Evolutionary conservation across 2,113 vertebrate genomes (phyloP).

Genomic region (Dromaius novaehollandiae): DNA sequence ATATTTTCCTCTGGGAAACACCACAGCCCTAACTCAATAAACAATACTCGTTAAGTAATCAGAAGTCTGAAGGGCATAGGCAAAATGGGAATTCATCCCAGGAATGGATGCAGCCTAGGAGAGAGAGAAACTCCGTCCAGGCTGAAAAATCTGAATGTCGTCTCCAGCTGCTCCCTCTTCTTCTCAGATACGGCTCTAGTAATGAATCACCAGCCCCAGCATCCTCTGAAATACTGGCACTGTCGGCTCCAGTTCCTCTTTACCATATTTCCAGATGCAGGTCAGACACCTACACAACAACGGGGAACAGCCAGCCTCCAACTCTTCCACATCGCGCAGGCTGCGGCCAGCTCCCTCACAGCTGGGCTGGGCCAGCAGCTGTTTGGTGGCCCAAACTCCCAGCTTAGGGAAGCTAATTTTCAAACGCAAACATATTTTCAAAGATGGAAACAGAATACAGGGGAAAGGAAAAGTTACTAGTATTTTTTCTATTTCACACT

Average conservation of each 20-base stretch:
- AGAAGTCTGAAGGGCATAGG: background rate
- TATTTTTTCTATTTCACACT: too few relatives aligned
- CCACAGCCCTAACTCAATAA: background rate
- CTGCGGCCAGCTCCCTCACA: too few relatives aligned
- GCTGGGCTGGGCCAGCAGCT: too few relatives aligned
- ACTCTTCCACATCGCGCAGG: too few relatives aligned
- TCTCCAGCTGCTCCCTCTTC: background rate
- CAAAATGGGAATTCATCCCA: background rate
- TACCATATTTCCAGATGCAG: background rate
- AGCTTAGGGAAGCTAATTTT: too few relatives aligned
- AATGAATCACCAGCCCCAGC: background rate
- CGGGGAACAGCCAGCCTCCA: background rate
- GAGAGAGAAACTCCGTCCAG: background rate
- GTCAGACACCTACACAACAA: fast-evolving
- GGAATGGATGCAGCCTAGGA: background rate
- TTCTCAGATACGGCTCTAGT: background rate
- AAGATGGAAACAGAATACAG: too few relatives aligned
- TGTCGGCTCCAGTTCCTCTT: background rate
- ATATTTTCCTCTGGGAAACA: slow-evolving; percentile 6
- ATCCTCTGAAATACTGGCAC: background rate
- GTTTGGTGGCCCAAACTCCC: too few relatives aligned
- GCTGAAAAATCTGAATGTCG: background rate
- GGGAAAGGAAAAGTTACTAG: too few relatives aligned
- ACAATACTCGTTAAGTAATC: background rate
- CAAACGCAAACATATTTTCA: too few relatives aligned